Evolutionary conservation across 2,113 vertebrate genomes (phyloP).

Genomic region (Zosterops hypoxanthus): DNA sequence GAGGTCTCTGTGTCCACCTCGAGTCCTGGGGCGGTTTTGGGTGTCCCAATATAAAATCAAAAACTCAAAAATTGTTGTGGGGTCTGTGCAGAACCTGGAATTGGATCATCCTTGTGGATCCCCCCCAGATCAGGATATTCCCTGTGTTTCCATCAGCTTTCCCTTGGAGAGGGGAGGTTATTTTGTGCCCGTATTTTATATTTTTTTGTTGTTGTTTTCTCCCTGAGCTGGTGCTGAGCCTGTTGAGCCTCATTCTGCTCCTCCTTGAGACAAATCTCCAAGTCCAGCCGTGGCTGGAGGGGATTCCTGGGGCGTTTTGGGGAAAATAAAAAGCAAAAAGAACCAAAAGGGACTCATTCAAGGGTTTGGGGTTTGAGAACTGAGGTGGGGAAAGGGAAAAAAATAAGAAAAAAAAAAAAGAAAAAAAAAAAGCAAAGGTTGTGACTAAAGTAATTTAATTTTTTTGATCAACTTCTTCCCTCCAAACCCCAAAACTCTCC

Average conservation of each 20-base stretch:
- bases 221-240: neutral
- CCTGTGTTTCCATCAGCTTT: neutral
- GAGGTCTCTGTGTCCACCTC: too few relatives aligned
- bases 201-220: neutral
- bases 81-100: accelerated
- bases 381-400: neutral
- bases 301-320: neutral
- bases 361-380: neutral
- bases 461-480: neutral
- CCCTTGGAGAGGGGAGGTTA: neutral
- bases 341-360: neutral
- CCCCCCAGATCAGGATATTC: neutral
- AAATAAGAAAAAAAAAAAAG: too few relatives aligned
- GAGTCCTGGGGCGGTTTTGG: too few relatives aligned
- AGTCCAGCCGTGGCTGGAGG: neutral
- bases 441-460: neutral
- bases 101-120: neutral
- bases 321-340: constrained; percentile 6
- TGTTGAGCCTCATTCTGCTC: neutral
- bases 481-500: neutral
- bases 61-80: neutral
- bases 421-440: neutral
- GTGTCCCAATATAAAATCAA: too few relatives aligned
- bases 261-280: neutral
- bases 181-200: neutral